Base-by-base conservation (phyloP, 2,888 invertebrate species). In the Eustalomyia histrio region DNA sequence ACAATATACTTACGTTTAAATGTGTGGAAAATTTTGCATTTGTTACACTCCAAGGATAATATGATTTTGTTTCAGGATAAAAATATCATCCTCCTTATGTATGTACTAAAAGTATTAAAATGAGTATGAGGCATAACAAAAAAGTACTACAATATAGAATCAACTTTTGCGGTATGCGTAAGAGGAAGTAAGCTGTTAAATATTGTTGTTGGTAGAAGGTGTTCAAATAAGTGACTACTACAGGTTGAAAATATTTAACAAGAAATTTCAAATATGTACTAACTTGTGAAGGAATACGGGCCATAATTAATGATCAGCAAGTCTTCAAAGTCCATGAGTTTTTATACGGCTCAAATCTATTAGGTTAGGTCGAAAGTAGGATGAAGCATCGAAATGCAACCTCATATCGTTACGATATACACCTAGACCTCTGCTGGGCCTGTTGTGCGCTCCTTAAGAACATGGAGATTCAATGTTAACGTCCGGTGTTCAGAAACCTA, bases 11-110 rank as follows among this genome's bases (percentile, higher is more conserved):
- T 29, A 85, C 85, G 85, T 86, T 88, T 89, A 89, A 89, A 87
- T 87, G 88, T 88, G 88, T 87, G 87, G 87, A 88, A 89, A 88
- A 89, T 89, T 86, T 87, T 73, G 83, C 84, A 84, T 85, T 84
- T 84, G 81, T 84, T 85, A 80, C 82, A 83, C 83, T 81, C 83
- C 79, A 83, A 83, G 83, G 81, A 83, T 79, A 81, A 79, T 78
- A 81, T 69, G 67, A 74, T 65, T 76, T 78, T 81, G 61, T 81
- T 80, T 60, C 78, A 71, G 78, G 72, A 80, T 78, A 60, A 72
- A 72, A 74, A 74, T n/a, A n/a, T 81, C 74, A 69, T 78, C 60
- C 72, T 55, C 39, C 53, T 43, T 53, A 21, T 58, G 24, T 61
- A 6, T 55, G 61, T 50, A 29, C 17, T 35, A 8, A 39, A 39